Conservation (phyloP, 92 coral and sea anemone species). For the Zoanthus sociatus region DNA sequence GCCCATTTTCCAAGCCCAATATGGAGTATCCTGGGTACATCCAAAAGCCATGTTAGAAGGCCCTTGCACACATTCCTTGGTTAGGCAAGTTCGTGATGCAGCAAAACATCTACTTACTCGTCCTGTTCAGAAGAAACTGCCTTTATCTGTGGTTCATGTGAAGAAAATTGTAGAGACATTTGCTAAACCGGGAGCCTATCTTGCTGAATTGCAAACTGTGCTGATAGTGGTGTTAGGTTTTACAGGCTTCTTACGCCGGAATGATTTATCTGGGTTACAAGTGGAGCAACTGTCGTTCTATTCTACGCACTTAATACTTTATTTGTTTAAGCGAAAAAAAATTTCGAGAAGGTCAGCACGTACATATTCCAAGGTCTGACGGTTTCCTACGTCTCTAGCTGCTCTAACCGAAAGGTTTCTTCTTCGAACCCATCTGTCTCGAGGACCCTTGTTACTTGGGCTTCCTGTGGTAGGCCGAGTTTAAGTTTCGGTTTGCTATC, state of each 20-base stretch:
- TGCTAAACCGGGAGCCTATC: conserved; percentile 6
- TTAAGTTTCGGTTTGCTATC: too few relatives aligned
- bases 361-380: conserved; percentile 26
- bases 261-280: conserved; percentile 23
- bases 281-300: conserved; percentile 20
- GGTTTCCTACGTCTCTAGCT: conserved; percentile 18
- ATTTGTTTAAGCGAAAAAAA: background rate
- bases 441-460: conserved; percentile 38
- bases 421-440: background rate
- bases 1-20: background rate
- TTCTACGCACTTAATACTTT: background rate
- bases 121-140: background rate
- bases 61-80: conserved; percentile 17
- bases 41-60: conserved; percentile 17
- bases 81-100: conserved; percentile 15
- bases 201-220: background rate
- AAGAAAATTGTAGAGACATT: background rate
- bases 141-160: conserved; percentile 23
- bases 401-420: background rate
- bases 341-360: background rate
- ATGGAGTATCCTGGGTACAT: conserved; percentile 40
- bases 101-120: conserved; percentile 23
- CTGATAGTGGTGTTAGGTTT: conserved; percentile 19
- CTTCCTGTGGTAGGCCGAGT: too few relatives aligned
- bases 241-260: conserved; percentile 24